Base-by-base conservation (phyloP, 1,140 invertebrate genomes). In the Chelonus insularis region DNA sequence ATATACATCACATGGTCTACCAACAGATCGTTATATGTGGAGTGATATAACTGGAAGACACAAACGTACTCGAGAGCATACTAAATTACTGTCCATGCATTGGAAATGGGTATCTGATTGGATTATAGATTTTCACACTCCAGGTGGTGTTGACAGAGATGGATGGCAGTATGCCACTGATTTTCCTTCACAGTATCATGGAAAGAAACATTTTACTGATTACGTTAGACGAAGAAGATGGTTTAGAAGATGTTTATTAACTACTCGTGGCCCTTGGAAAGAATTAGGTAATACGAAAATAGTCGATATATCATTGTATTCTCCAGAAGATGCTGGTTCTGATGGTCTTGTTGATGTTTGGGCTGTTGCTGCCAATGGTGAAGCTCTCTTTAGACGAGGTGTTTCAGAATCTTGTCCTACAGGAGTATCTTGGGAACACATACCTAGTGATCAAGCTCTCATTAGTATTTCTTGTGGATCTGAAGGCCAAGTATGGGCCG, bases 151-250 rank as follows among this genome's bases (percentile, higher is more conserved):
- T 1, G 94, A 96, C 79, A 85, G 86, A 57, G 92, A 96, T 67
- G 94, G 94, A 1, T 97, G 95, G 95, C 94, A 96, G 75, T 96
- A 96, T 82, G 93, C 94, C 1, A 89, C 91, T 1, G 94, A 96
- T 79, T 96, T 96, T 77, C 92, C 93, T 4, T 86, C 89, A 0
- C 86, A 86, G 18, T 96, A 93, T 78, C 94, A 96, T 76, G 86
- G 86, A 0, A 87, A 89, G 66, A 95, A 94, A 76, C 84, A 90
- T 56, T 89, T 95, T 62, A 94, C 91, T 0, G 94, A 96, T 81
- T 93, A 92, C 72, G 93, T 95, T 0, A 83, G 95, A 57, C 84
- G 94, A 21, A 82, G 94, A 41, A 82, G 92, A 45, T 96, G 94
- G 94, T 88, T 89, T 66, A 86, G 94, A 68, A 88, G 89, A 68